Evolutionary conservation across 2,113 vertebrate species (phyloP).

Genomic region (Pithys albifrons): DNA sequence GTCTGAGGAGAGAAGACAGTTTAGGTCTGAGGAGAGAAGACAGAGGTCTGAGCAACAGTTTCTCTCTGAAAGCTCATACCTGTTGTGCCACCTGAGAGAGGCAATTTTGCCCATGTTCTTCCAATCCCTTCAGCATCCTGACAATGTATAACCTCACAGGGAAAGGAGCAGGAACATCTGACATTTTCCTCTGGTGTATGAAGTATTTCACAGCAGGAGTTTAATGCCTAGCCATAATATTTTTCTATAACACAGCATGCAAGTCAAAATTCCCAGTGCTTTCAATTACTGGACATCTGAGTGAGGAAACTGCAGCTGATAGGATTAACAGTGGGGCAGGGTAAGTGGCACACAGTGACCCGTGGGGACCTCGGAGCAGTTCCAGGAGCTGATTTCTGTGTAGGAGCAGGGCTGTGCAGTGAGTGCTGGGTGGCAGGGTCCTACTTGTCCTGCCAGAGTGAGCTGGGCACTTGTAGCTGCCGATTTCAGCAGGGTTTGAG

Average conservation of each 20-base stretch:
- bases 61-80: not conserved
- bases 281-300: slow-evolving; percentile 13
- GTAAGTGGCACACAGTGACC: not conserved
- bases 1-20: not conserved
- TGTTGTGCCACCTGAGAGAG: not conserved
- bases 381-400: not conserved
- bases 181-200: not conserved
- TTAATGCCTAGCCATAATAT: not conserved
- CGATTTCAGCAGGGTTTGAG: not conserved
- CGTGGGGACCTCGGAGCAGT: not conserved
- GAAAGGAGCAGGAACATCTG: not conserved
- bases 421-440: not conserved
- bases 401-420: not conserved
- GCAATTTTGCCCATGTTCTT: not conserved
- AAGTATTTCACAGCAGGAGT: not conserved
- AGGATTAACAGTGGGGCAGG: slow-evolving; percentile 1
- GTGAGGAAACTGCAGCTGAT: not conserved
- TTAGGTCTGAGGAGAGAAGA: not conserved
- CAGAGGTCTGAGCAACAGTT: not conserved
- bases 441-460: fast-evolving
- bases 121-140: not conserved
- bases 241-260: slow-evolving; percentile 11
- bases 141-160: not conserved
- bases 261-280: slow-evolving; percentile 8
- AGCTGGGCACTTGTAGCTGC: not conserved